A percentile compares a stretch with the other conserved stretches of the same genome.
These are phyloP conservation scores for Opisthocomus hoazin DNA, from an alignment of 2,113 vertebrate species.

Conservation along the genomic window DNA sequence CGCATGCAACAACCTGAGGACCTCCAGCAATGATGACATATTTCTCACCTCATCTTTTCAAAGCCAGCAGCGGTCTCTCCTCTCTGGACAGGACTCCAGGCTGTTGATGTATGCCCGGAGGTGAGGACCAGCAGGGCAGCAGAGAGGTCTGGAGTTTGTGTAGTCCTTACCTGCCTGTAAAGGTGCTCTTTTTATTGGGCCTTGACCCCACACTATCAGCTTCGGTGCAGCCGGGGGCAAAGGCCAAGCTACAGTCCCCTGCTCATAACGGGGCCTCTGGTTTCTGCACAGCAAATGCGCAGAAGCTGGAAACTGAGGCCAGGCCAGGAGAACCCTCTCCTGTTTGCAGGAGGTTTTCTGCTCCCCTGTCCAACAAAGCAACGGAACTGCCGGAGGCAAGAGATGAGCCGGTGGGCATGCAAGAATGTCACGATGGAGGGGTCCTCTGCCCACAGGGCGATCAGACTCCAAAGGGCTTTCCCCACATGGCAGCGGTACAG, in stretches of 20 bases:
- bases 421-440: neutral
- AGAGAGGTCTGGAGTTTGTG: neutral
- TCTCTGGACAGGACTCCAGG: neutral
- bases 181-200: neutral
- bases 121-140: neutral
- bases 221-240: neutral
- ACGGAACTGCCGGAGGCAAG: neutral
- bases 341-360: neutral
- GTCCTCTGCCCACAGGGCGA: neutral
- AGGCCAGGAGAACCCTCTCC: slow-evolving; percentile 19
- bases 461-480: neutral
- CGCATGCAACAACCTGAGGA: neutral
- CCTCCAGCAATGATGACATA: neutral
- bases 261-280: neutral
- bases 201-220: neutral
- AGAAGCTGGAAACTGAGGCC: slow-evolving; percentile 21
- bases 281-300: neutral
- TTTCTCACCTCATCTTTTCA: neutral
- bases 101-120: fast-evolving
- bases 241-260: neutral
- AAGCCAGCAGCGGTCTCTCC: neutral
- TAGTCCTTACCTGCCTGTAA: neutral
- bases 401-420: neutral
- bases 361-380: neutral
- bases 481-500: neutral